Conservation (phyloP, 64 coral and sea anemone species). For the Montipora sp. region DNA sequence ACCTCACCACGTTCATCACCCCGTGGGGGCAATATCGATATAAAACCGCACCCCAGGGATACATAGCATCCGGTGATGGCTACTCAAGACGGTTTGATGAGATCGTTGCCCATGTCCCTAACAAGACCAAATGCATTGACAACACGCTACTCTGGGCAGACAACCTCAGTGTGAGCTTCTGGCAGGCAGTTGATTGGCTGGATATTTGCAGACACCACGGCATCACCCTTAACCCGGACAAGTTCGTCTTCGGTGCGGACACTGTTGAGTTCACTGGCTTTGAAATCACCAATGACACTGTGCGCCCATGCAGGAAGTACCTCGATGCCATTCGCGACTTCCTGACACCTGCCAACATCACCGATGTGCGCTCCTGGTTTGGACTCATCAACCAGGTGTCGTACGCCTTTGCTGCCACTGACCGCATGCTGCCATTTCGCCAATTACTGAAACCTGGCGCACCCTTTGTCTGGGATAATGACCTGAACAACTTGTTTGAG, state of each 20-base stretch:
- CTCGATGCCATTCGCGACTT: slow-evolving; percentile 46
- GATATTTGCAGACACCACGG: slow-evolving; percentile 22
- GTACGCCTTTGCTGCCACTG: slow-evolving; percentile 46
- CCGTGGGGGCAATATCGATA: neutral
- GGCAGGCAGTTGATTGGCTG: slow-evolving; percentile 39
- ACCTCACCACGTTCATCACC: slow-evolving; percentile 65
- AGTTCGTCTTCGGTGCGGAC: slow-evolving; percentile 13
- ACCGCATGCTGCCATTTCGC: slow-evolving; percentile 54
- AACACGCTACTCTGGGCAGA: slow-evolving; percentile 50
- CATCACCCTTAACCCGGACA: slow-evolving; percentile 47
- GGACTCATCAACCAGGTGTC: slow-evolving; percentile 46
- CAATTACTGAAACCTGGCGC: slow-evolving; percentile 13
- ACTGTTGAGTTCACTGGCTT: slow-evolving; percentile 22
- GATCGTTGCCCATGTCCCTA: slow-evolving; percentile 51
- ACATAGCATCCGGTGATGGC: slow-evolving; percentile 58
- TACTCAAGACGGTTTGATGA: slow-evolving; percentile 54
- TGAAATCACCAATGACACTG: slow-evolving; percentile 30
- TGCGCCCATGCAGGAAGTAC: slow-evolving; percentile 44
- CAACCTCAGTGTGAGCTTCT: slow-evolving; percentile 29
- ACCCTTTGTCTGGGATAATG: slow-evolving; percentile 25
- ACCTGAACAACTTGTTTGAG: slow-evolving; percentile 44
- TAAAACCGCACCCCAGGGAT: slow-evolving; percentile 36
- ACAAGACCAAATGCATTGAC: slow-evolving; percentile 56
- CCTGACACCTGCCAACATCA: slow-evolving; percentile 43
- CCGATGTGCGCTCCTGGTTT: slow-evolving; percentile 63